Percentiles rank a stretch among this genome's conserved stretches.
These are phyloP conservation scores for Pyrgus malvae DNA, from an alignment of 2,888 invertebrate genomes.

Conservation along the genomic window DNA sequence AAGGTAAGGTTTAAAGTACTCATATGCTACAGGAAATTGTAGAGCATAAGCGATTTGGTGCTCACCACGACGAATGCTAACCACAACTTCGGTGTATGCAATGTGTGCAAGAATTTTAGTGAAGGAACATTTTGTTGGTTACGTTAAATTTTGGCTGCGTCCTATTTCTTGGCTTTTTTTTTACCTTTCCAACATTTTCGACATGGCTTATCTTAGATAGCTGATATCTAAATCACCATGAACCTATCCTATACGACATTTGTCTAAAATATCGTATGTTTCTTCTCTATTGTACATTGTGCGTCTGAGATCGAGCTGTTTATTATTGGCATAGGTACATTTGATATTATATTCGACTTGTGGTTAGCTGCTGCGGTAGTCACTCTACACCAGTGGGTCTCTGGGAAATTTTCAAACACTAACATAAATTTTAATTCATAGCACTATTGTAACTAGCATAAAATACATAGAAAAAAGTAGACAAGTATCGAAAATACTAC, in stretches of 20 bases:
- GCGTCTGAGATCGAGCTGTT: too few relatives aligned
- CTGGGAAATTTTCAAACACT: neutral
- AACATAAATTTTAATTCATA: neutral
- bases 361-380: neutral
- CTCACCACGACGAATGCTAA: constrained; percentile 13
- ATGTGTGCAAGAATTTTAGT: constrained; percentile 7
- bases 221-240: too few relatives aligned
- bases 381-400: neutral
- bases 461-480: neutral
- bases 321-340: too few relatives aligned
- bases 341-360: neutral
- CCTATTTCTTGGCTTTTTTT: neutral
- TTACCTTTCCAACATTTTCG: too few relatives aligned
- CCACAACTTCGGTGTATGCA: constrained; percentile 7
- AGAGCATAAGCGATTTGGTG: constrained; percentile 11
- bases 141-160: neutral
- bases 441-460: too few relatives aligned
- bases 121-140: constrained; percentile 9
- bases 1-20: neutral
- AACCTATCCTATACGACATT: too few relatives aligned
- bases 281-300: too few relatives aligned
- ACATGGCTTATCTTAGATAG: too few relatives aligned
- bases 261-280: too few relatives aligned
- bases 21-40: neutral
- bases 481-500: neutral